Evolutionary conservation across 2,888 invertebrate species (phyloP).

Genomic region (Cantharis lateralis): DNA sequence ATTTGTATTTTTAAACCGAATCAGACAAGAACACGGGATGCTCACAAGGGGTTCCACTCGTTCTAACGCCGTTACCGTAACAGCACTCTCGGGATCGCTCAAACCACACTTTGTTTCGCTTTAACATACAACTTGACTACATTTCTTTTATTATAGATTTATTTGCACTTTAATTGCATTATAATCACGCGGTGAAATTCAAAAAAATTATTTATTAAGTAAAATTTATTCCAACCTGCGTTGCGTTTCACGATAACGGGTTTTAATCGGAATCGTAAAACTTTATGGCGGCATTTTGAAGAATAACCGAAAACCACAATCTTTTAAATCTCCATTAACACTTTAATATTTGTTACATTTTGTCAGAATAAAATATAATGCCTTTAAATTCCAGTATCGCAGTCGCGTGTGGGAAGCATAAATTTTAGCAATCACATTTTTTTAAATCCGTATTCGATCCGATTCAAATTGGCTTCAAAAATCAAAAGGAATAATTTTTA

Average conservation of each 20-base stretch:
- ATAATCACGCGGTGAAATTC: not conserved
- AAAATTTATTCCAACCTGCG: not conserved
- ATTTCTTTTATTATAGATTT: slow-evolving; percentile 47
- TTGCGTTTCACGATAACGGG: not conserved
- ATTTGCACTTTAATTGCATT: slow-evolving; percentile 17
- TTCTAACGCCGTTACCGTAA: slow-evolving; percentile 41
- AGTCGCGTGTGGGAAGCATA: not conserved
- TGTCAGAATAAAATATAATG: not conserved
- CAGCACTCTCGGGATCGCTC: slow-evolving; percentile 45
- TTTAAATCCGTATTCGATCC: not conserved
- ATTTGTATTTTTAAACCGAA: slow-evolving; percentile 6
- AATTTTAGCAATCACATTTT: not conserved
- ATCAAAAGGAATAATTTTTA: no score
- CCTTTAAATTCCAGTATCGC: not conserved
- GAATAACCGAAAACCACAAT: not conserved
- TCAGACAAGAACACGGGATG: slow-evolving; percentile 18
- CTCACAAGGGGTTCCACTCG: slow-evolving; percentile 30
- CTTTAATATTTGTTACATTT: not conserved
- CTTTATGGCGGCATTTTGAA: not conserved
- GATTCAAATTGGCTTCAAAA: not conserved
- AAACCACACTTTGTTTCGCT: slow-evolving; percentile 43
- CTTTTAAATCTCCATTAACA: not conserved
- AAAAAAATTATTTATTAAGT: not conserved
- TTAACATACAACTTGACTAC: slow-evolving; percentile 46
- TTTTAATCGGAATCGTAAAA: not conserved